Evolutionary conservation across 37 sponge, comb jelly and placozoan genomes (phyloP).

Genomic region (Beroe forskalii): DNA sequence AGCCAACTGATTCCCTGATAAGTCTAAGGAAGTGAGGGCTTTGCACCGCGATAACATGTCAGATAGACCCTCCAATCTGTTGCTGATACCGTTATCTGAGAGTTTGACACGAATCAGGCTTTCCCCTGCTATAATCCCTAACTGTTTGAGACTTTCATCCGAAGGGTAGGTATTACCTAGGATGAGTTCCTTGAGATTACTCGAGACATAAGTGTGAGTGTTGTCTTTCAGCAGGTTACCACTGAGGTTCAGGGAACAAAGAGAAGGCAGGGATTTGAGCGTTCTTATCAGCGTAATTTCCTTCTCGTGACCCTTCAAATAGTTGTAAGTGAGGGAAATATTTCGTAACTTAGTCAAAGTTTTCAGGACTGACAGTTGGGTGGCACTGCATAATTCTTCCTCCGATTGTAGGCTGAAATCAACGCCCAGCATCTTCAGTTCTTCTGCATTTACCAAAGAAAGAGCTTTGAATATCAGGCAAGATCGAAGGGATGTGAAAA

Average conservation of each 20-base stretch:
- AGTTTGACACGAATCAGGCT: not conserved
- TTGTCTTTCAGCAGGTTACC: not conserved
- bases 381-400: not conserved
- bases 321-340: conserved; percentile 38
- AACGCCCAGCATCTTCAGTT: conserved; percentile 26
- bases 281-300: not conserved
- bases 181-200: not conserved
- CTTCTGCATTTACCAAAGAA: not conserved
- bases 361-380: not conserved
- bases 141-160: not conserved
- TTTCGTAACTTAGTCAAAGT: not conserved
- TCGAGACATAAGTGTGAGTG: not conserved
- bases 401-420: conserved; percentile 43
- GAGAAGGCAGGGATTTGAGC: not conserved
- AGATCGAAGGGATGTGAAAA: conserved; percentile 51
- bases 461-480: conserved; percentile 47
- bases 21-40: not conserved
- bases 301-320: conserved; percentile 15
- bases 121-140: not conserved
- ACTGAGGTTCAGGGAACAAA: conserved; percentile 2
- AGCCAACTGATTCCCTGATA: conserved; percentile 3
- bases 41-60: not conserved
- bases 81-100: conserved; percentile 7
- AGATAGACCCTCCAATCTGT: not conserved
- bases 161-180: conserved; percentile 37